These are phyloP conservation scores for Thomomys bottae DNA, from an alignment of 2,113 vertebrate genomes.

Conservation along the genomic window DNA sequence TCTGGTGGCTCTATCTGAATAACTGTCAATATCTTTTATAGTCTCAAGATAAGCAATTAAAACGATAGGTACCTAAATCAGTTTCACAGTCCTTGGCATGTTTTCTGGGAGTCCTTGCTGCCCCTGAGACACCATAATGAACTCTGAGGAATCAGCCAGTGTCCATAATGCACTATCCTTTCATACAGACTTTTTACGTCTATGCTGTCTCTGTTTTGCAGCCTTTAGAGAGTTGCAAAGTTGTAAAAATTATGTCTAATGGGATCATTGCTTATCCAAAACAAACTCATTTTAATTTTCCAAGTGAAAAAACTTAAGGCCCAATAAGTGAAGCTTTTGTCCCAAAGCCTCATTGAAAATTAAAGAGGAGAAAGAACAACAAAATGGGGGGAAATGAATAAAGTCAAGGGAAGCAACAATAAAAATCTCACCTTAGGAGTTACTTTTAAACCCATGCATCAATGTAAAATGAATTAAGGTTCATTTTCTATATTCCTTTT, in stretches of 20 bases:
- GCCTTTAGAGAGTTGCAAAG: neutral
- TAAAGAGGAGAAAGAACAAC: neutral
- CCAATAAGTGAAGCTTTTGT: neutral
- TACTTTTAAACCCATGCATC: no score
- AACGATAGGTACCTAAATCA: no score
- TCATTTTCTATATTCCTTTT: no score
- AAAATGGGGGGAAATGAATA: neutral
- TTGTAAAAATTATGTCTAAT: neutral
- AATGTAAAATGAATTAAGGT: no score
- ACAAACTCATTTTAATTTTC: neutral
- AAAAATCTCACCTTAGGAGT: neutral
- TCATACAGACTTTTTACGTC: neutral
- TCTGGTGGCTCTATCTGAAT: neutral
- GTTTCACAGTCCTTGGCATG: neutral
- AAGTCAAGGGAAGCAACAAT: neutral
- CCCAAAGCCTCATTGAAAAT: neutral
- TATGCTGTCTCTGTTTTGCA: neutral
- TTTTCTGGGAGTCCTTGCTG: no score
- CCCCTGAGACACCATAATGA: neutral
- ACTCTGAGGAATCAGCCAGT: no score
- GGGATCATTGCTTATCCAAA: neutral
- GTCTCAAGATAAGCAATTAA: neutral
- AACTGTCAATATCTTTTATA: neutral
- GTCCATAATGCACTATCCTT: neutral
- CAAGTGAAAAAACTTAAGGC: neutral